These are phyloP conservation scores for Horisme vitalbata DNA, from an alignment of 2,888 invertebrate genomes.

Conservation along the genomic window DNA sequence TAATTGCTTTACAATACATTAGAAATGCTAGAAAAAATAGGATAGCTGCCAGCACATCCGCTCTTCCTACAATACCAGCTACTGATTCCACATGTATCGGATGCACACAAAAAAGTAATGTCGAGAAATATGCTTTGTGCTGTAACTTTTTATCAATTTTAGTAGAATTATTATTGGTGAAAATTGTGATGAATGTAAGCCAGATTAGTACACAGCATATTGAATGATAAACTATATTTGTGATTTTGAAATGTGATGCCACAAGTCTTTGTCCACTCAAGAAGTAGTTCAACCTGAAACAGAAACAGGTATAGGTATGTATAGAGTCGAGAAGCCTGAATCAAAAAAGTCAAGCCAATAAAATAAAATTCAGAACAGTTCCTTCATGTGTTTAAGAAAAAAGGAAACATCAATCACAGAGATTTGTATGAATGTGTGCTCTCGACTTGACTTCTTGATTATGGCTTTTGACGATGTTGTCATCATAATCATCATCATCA, in stretches of 20 bases:
- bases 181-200: conserved; percentile 24
- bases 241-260: conserved; percentile 87
- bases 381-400: too few relatives aligned
- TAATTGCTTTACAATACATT: conserved; percentile 78
- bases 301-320: not conserved
- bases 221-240: conserved; percentile 89
- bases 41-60: conserved; percentile 93
- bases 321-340: too few relatives aligned
- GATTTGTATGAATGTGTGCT: too few relatives aligned
- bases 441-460: too few relatives aligned
- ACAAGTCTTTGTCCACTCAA: conserved; percentile 82
- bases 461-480: too few relatives aligned
- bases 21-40: conserved; percentile 89
- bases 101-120: conserved; percentile 93
- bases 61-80: conserved; percentile 95
- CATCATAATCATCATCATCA: too few relatives aligned
- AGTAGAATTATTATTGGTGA: conserved; percentile 2
- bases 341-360: too few relatives aligned
- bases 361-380: too few relatives aligned
- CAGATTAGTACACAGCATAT: conserved; percentile 67
- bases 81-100: conserved; percentile 97
- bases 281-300: conserved; percentile 85
- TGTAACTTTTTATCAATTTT: conserved; percentile 25
- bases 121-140: conserved; percentile 84
- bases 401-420: too few relatives aligned